Base-by-base conservation (phyloP, 2,888 invertebrate genomes). In the Parnassius glacialis region DNA sequence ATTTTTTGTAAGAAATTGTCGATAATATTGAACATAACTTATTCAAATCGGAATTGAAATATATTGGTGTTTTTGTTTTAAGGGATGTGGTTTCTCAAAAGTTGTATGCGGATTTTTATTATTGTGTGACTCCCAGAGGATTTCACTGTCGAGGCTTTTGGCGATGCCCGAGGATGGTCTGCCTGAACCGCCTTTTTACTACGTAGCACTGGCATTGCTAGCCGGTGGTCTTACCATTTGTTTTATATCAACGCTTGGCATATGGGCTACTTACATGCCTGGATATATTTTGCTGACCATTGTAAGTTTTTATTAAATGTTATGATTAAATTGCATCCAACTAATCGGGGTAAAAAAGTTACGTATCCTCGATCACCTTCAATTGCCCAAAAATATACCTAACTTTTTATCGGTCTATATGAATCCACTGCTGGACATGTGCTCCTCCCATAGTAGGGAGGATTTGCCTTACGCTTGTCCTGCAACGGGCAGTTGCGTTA, bases 251-350 rank as follows among this genome's bases (percentile, higher is more conserved):
- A 93, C 96, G 53, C 83, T 96, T 20, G 96, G 96, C 55, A 96
- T 95, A 81, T 96, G 96, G 96, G 96, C 96, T 0, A 94, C 95
- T 0, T 96, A 95, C 74, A 91, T 95, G 72, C 94, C 95, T 68
- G 95, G 94, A 72, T 95, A 95, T 74, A 94, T 94, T 70, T 93
- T 95, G 67, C 88, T 96, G n/a, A 93, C 93, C 59, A 80, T 94
- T 65, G 95, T 95, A 90, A 93, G 93, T 85, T 43, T 34, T 52
- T 13, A 11, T 12, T 47, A 13, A 47, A 3, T 16, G 12, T 43
- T 20, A 13, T 54, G 7, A 43, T 54, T 13, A 55, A 20, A 45
- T 52, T 5, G 5, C 5, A 34, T 34, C 34, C 7, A 34, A 34
- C 34, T 7, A 7, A 34, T 34, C 34, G 34, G 34, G 34, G 7